Percentiles rank a stretch among this genome's conserved stretches.
Evolutionary conservation across 2,797 vertebrate genomes (phyloP).

Genomic region (Periparus ater): DNA sequence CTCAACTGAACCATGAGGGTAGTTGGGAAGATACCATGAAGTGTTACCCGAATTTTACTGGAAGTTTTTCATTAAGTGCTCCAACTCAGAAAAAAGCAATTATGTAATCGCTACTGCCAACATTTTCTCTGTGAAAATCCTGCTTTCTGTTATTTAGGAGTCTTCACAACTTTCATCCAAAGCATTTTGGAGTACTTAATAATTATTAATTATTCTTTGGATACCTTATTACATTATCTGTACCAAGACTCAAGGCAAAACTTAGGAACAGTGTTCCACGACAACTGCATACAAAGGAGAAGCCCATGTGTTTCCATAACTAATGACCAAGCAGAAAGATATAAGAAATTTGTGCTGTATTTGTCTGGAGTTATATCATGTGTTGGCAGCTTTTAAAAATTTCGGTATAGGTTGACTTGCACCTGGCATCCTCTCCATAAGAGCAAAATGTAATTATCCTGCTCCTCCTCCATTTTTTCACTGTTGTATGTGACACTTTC

Average conservation of each 20-base stretch:
- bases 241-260: background rate
- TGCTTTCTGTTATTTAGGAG: background rate
- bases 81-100: background rate
- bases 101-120: background rate
- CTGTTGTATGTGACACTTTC: background rate
- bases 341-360: background rate
- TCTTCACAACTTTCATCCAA: background rate
- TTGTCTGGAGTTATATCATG: background rate
- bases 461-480: background rate
- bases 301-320: background rate
- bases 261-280: background rate
- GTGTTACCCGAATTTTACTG: background rate
- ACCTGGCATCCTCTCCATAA: background rate
- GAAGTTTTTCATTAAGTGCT: background rate
- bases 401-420: background rate
- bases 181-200: background rate
- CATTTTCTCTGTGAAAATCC: background rate
- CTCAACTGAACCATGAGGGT: background rate
- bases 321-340: background rate
- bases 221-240: background rate
- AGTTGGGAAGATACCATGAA: background rate
- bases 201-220: background rate
- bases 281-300: background rate
- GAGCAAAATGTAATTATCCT: background rate
- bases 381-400: background rate